These are phyloP conservation scores for Thecophora atra DNA, from an alignment of 2,888 invertebrate species.

Conservation along the genomic window DNA sequence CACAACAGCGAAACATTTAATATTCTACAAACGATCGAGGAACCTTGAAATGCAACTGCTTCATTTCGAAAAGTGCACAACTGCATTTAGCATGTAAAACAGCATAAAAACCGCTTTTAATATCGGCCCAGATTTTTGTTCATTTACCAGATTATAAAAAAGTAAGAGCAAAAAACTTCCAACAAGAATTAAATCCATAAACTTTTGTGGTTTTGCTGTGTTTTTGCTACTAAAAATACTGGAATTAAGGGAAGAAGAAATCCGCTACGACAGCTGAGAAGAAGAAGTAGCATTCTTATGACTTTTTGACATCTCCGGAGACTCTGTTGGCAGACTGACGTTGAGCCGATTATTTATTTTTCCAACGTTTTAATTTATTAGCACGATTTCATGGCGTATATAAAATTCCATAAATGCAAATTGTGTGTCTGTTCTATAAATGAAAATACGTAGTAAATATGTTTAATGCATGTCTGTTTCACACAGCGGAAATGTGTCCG, in stretches of 20 bases:
- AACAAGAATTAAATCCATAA: background rate
- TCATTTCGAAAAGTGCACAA: background rate
- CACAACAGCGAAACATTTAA: too few species aligned
- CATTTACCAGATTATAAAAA: conserved; percentile 1
- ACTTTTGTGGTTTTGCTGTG: background rate
- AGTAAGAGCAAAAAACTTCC: background rate
- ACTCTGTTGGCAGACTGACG: too few species aligned
- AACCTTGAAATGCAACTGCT: background rate
- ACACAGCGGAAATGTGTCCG: conserved; percentile 8
- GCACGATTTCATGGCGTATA: too few species aligned
- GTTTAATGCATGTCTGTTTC: background rate
- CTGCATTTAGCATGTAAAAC: background rate
- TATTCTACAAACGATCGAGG: background rate
- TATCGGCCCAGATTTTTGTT: conserved; percentile 4
- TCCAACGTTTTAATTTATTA: too few species aligned
- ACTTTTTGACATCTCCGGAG: background rate
- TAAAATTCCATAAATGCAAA: too few species aligned
- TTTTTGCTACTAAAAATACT: background rate
- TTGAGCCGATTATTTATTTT: too few species aligned
- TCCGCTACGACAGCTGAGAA: too few species aligned
- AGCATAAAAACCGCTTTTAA: background rate
- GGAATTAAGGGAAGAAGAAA: too few species aligned
- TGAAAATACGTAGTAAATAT: too few species aligned
- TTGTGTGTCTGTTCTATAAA: too few species aligned
- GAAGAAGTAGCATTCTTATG: background rate